Conservation (phyloP, 2,113 vertebrate species). For the Callithrix jacchus region DNA sequence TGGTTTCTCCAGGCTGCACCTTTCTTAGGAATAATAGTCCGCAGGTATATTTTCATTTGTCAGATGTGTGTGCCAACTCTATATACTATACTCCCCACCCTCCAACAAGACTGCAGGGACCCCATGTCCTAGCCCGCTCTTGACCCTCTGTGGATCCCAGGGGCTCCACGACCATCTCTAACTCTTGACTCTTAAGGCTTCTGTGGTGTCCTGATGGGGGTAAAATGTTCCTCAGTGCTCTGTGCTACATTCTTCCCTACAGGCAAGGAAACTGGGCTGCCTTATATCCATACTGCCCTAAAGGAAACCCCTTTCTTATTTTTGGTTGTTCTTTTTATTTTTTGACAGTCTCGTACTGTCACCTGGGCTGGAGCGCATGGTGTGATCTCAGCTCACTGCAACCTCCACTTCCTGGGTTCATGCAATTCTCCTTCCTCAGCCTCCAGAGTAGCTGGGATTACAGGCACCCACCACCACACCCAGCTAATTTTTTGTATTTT, state of each 20-base stretch:
- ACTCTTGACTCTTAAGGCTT: too few species aligned
- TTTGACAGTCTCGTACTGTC: too few species aligned
- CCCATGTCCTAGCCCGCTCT: background rate
- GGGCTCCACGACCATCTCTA: background rate
- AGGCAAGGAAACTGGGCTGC: too few species aligned
- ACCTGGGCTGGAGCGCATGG: too few species aligned
- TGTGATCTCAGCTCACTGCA: too few species aligned
- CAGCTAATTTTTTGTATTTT: too few species aligned
- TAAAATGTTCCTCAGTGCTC: background rate
- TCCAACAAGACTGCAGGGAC: background rate
- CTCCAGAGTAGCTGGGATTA: too few species aligned
- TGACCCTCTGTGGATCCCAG: background rate
- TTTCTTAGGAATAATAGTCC: background rate
- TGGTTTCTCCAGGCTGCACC: background rate
- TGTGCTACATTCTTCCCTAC: too few species aligned
- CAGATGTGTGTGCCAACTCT: background rate
- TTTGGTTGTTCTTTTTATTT: background rate
- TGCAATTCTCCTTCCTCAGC: too few species aligned
- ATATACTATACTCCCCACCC: too few species aligned
- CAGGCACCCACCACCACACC: too few species aligned
- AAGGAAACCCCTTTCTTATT: background rate
- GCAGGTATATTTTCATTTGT: background rate
- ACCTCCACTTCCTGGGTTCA: too few species aligned
- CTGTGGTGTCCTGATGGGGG: background rate
- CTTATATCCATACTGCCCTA: background rate